Base-by-base conservation (phyloP, 1,140 invertebrate species). In the Vanessa atalanta region DNA sequence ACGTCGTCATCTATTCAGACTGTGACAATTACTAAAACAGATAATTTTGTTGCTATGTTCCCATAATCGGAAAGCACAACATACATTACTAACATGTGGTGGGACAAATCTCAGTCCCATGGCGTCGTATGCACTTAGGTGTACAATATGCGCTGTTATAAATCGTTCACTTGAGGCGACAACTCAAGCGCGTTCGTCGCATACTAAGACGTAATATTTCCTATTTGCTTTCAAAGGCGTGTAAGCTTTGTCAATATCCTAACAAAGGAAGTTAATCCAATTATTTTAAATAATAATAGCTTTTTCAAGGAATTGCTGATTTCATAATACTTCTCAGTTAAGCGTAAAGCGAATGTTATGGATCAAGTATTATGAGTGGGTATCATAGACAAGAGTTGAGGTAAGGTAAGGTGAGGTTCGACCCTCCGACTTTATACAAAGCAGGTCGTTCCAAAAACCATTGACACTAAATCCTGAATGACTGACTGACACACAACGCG, bases 141-240 rank as follows among this genome's bases (percentile, higher is more conserved):
- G 51, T 67, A 23, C 50, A 37, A 51, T 53, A 16, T 31, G 26
- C 48, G 65, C 66, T 57, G 51, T 3, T 13, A 55, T 68, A 68
- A 68, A 68, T 68, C 51, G 66, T 55, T 57, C 51, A 67, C 20
- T 67, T 67, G 23, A 67, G 20, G 23, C 23, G 57, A 55, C 50
- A 53, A 53, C 26, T 8, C 66, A 65, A n/a, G n/a, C 51, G 12
- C 53, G 50, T 43, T 16, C n/a, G 66, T 9, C 16, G 31, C 50
- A 68, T 57, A 55, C 66, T 68, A 68, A 68, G n/a, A 13, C 51
- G n/a, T 63, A 64, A 63, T 64, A 51, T 64, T 70, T 69, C 55
- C 68, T 48, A 68, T 68, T 68, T 61, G n/a, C 43, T 70, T 61
- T 61, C 60, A 50, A 14, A 70, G 60, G 47, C 47, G 26, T 16